Evolutionary conservation across 2,797 vertebrate genomes (phyloP).

Genomic region (Labeo calbasu): DNA sequence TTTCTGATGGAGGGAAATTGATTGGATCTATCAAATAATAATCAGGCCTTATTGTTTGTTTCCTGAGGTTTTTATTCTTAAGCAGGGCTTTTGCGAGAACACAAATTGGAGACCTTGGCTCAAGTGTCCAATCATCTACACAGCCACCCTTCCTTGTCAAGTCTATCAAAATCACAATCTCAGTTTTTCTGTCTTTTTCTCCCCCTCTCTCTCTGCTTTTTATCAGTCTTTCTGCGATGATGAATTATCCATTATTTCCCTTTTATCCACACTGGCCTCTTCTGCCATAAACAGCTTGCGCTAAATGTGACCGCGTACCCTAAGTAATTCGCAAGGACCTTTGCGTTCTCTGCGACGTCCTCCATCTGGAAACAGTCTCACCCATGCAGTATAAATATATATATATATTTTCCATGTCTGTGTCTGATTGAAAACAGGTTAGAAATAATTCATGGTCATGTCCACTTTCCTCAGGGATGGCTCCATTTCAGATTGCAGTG

Average conservation of each 20-base stretch:
- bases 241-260: slow-evolving; percentile 23
- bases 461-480: slow-evolving; percentile 20
- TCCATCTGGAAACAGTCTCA: slow-evolving; percentile 19
- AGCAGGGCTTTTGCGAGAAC: slow-evolving; percentile 28
- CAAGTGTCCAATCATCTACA: slow-evolving; percentile 36
- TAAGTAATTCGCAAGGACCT: slow-evolving; percentile 2
- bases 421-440: slow-evolving; percentile 23
- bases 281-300: slow-evolving; percentile 32
- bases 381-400: slow-evolving; percentile 5
- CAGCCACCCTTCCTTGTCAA: slow-evolving; percentile 16
- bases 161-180: slow-evolving; percentile 23
- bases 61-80: slow-evolving; percentile 33
- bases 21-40: slow-evolving; percentile 52
- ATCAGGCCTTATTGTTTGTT: slow-evolving; percentile 47
- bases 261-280: slow-evolving; percentile 2
- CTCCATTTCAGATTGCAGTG: not conserved
- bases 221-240: slow-evolving; percentile 2
- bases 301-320: slow-evolving; percentile 44
- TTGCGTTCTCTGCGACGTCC: not conserved
- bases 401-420: slow-evolving; percentile 19
- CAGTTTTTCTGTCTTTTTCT: slow-evolving; percentile 11
- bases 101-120: slow-evolving; percentile 31
- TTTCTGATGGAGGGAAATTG: slow-evolving; percentile 35
- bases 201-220: not conserved
- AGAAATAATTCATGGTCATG: slow-evolving; percentile 4